phyloP scores from a whole-genome alignment of 2,113 vertebrate species.

The Terrapene triunguis region DNA sequence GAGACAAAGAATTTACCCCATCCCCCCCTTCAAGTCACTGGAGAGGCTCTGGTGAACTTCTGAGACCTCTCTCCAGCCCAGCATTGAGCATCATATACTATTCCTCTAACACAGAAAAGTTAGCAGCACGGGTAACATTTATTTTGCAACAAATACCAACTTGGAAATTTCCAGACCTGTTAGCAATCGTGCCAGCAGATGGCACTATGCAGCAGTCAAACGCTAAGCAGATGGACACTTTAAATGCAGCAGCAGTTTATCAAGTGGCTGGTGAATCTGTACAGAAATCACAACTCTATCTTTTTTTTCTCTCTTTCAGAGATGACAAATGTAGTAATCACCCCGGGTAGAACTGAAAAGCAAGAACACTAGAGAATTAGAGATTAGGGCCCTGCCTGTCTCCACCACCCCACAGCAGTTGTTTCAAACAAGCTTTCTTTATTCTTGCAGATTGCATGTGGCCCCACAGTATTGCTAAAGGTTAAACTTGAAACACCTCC shows the following conservation, averaged over 20 bases:
- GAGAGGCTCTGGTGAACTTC: not conserved
- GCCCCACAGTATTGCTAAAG: not conserved
- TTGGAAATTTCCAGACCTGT: constrained; percentile 68
- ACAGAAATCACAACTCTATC: not conserved
- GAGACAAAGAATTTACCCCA: not conserved
- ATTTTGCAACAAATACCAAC: accelerated
- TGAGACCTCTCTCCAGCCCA: accelerated
- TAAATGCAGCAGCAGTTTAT: not conserved
- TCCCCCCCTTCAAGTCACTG: not conserved
- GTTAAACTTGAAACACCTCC: not conserved
- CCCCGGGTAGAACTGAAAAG: not conserved
- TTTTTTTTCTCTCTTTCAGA: not conserved
- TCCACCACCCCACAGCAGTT: not conserved
- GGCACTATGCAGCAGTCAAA: constrained; percentile 63
- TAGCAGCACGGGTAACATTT: accelerated
- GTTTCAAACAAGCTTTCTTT: constrained; percentile 11
- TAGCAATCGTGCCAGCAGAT: constrained; percentile 56
- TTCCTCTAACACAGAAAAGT: not conserved
- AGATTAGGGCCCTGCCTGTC: not conserved
- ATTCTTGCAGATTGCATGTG: not conserved
- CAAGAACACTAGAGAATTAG: not conserved
- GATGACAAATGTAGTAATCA: constrained; percentile 45
- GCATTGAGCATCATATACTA: not conserved
- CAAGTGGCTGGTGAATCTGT: not conserved
- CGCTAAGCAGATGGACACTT: not conserved